Base-by-base conservation (phyloP, 1,140 invertebrate species). In the Brachionus rubens region DNA sequence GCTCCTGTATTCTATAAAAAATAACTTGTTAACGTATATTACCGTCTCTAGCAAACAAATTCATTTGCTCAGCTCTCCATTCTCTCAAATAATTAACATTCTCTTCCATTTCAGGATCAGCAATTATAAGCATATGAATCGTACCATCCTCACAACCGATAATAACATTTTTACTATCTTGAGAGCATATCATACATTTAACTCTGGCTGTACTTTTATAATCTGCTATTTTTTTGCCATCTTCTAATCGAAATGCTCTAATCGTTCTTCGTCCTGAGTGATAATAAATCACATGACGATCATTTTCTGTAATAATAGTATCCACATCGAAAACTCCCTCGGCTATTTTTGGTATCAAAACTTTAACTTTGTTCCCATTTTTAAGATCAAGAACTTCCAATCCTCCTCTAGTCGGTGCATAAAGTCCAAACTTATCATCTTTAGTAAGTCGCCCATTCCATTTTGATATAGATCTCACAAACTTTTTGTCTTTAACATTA, bases 281-380 rank as follows among this genome's bases (percentile, higher is more conserved):
- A 80, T 98, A 98, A 82, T 98, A 99, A 2, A 97, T 87, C 4
- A 98, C 94, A 80, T 98, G 96, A 79, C 94, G 90, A 80, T 97
- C 93, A 9, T 91, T 94, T 78, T 90, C 90, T 43, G 93, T 96
- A 82, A 99, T 98, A 85, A 92, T 89, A 54, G 92, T 92, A 78
- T 94, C 92, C 24, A 98, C 92, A 12, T 91, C 93, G 82, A 98
- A 98, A 0, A 98, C 94, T 2, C 96, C 96, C 85, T 99, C 95
- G 7, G 94, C 94, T 0, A 96, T 84, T 72, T 83, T 81, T 12
- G 92, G 91, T 77, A 97, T 94, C 56, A 94, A 91, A 0, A 91
- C 93, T 67, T 36, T 50, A 28, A 65, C 24, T 14, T 36, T 46
- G 30, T 41, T 56, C 21, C 26, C 26, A 50, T 78, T 78, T 78